Percentiles rank a stretch among this genome's conserved stretches.
Conservation (phyloP, 2,113 vertebrate species). For the Conger conger region DNA sequence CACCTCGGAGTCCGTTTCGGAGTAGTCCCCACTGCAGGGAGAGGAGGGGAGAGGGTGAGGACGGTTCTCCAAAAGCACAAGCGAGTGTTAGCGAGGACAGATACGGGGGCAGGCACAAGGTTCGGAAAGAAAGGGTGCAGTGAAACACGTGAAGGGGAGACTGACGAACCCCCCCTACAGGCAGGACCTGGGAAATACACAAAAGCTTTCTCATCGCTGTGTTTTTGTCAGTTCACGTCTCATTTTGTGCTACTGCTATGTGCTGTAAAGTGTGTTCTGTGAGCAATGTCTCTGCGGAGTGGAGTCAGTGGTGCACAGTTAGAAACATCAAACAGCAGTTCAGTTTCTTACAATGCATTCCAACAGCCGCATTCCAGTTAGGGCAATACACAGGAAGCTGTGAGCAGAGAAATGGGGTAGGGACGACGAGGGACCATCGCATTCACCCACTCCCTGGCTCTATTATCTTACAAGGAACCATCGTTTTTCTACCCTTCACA, state of each 20-base stretch:
- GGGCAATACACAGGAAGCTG: neutral
- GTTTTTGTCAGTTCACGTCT: neutral
- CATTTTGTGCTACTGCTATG: neutral
- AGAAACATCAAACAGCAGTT: neutral
- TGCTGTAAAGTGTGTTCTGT: neutral
- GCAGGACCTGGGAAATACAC: neutral
- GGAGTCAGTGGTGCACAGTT: neutral
- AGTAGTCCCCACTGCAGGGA: conserved; percentile 80
- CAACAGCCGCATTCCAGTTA: conserved; percentile 15
- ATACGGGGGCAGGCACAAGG: neutral
- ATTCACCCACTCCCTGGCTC: neutral
- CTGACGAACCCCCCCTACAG: neutral
- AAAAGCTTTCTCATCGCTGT: neutral
- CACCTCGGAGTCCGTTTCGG: conserved; percentile 86
- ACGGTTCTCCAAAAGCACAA: neutral
- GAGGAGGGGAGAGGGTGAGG: conserved; percentile 17
- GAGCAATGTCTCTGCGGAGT: neutral
- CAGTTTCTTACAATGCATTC: neutral
- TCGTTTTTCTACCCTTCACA: too few species aligned
- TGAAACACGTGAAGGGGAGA: conserved; percentile 41
- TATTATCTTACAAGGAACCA: too few species aligned
- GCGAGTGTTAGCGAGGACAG: neutral
- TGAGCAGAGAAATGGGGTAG: neutral
- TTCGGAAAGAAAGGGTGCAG: neutral
- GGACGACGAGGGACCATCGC: neutral